Conservation (phyloP, 2,113 vertebrate species). For the Sphyrna mokarran region DNA sequence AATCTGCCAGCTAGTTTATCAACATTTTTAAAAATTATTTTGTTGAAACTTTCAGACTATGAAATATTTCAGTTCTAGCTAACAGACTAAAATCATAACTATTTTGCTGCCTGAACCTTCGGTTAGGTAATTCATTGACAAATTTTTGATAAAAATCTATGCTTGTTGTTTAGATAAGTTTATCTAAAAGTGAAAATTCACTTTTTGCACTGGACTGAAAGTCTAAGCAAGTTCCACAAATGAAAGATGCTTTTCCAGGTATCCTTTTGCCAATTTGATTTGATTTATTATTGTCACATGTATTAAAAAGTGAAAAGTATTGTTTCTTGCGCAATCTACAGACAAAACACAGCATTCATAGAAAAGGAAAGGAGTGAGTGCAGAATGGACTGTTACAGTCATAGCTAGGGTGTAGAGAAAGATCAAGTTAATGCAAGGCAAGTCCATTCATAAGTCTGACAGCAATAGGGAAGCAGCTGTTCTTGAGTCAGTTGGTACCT, state of each 20-base stretch:
- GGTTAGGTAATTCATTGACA: background rate
- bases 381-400: no score
- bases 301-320: no score
- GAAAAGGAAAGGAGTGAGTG: no score
- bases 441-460: no score
- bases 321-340: no score
- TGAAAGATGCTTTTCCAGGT: background rate
- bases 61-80: background rate
- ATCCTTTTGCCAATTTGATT: background rate
- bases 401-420: no score
- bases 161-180: background rate
- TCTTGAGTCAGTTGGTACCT: no score
- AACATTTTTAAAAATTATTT: background rate
- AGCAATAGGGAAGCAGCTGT: no score
- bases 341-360: no score
- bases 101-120: background rate
- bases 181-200: background rate
- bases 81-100: background rate
- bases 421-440: no score
- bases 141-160: background rate
- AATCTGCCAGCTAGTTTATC: background rate
- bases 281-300: no score
- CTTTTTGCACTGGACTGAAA: background rate
- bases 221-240: background rate
- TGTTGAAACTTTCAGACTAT: background rate